Percentiles rank a stretch among this genome's conserved stretches.
phyloP scores from a whole-genome alignment of 1,140 invertebrate species.

The Neodiprion pinetum region DNA sequence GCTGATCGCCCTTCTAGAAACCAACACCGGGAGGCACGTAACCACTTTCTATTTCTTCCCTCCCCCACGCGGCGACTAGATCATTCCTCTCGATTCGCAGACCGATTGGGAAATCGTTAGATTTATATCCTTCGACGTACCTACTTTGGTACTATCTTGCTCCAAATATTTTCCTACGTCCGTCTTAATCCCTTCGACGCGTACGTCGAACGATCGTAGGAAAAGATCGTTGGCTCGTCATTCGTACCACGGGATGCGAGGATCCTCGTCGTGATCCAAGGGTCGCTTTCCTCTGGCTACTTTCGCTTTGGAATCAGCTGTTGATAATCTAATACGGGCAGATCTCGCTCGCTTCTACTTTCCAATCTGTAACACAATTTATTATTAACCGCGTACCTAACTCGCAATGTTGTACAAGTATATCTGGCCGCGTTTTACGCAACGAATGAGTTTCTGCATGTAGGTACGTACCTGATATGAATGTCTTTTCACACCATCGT shows the following conservation, averaged over 20 bases:
- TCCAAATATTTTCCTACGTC: too few relatives aligned
- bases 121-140: not conserved
- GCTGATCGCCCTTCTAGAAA: not conserved
- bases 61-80: not conserved
- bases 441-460: too few relatives aligned
- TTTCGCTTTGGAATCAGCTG: not conserved
- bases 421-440: too few relatives aligned
- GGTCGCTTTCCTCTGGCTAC: not conserved
- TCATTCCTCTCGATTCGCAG: not conserved
- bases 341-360: not conserved
- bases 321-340: not conserved
- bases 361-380: slow-evolving; percentile 1
- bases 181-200: too few relatives aligned
- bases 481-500: too few relatives aligned
- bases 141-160: not conserved
- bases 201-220: too few relatives aligned
- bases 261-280: not conserved
- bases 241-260: too few relatives aligned
- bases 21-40: slow-evolving; percentile 28
- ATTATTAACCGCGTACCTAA: not conserved
- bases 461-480: too few relatives aligned
- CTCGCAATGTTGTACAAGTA: too few relatives aligned
- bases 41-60: slow-evolving; percentile 40
- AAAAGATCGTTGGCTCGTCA: too few relatives aligned
- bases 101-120: not conserved